phyloP scores from a whole-genome alignment of 2,888 invertebrate species.

The Baccha elongata region DNA sequence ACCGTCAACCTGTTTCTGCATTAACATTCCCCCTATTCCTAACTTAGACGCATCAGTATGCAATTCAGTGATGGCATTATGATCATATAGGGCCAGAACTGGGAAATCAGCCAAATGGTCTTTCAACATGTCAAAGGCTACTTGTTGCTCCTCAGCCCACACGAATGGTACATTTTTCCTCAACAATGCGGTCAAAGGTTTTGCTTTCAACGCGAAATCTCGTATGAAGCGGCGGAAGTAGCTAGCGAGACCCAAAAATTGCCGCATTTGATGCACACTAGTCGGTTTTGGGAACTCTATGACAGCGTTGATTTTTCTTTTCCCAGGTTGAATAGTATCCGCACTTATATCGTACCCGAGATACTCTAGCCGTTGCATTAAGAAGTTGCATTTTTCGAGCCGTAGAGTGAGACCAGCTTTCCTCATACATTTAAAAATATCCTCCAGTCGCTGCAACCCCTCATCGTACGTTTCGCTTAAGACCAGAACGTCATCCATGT shows the following conservation, averaged over 20 bases:
- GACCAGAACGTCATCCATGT: no score
- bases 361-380: not conserved
- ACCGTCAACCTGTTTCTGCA: no score
- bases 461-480: no score
- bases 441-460: no score
- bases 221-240: not conserved
- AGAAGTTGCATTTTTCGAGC: no score
- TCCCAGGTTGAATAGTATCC: not conserved
- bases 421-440: no score
- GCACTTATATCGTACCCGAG: not conserved
- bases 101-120: slow-evolving; percentile 12
- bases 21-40: not conserved
- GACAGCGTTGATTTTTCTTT: not conserved
- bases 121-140: slow-evolving; percentile 14
- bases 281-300: not conserved
- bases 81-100: slow-evolving; percentile 19
- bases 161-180: slow-evolving; percentile 20
- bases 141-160: slow-evolving; percentile 12
- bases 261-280: not conserved
- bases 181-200: not conserved
- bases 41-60: slow-evolving; percentile 2
- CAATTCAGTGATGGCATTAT: not conserved
- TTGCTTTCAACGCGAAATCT: not conserved
- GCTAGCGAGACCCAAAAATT: not conserved
- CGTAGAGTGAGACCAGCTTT: no score